phyloP scores from a whole-genome alignment of 1,140 invertebrate species.

The Listronotus oregonensis region DNA sequence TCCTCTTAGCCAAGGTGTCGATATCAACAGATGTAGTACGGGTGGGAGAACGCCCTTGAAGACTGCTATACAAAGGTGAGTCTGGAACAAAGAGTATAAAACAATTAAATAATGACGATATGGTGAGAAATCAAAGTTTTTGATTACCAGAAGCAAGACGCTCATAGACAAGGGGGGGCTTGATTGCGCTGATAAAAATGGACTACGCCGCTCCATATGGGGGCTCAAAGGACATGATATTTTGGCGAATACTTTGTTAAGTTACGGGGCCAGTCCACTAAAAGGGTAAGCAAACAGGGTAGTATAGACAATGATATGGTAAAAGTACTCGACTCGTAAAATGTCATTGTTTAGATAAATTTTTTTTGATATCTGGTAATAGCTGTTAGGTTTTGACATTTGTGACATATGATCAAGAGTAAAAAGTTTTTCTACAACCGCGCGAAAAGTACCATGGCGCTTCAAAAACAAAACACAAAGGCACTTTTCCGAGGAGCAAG shows the following conservation, averaged over 20 bases:
- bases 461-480: too few species aligned
- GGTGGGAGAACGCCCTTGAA: constrained; percentile 70
- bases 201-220: constrained; percentile 63
- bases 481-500: too few species aligned
- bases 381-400: too few species aligned
- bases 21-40: constrained; percentile 63
- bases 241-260: constrained; percentile 59
- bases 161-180: constrained; percentile 60
- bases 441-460: too few species aligned
- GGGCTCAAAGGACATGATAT: constrained; percentile 63
- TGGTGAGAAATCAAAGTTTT: not conserved
- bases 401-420: too few species aligned
- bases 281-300: constrained; percentile 42
- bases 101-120: too few species aligned
- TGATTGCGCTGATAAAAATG: constrained; percentile 60
- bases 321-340: too few species aligned
- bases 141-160: constrained; percentile 67
- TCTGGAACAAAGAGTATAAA: not conserved
- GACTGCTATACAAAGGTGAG: constrained; percentile 57
- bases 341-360: too few species aligned
- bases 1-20: constrained; percentile 62
- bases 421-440: too few species aligned
- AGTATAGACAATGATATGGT: too few species aligned
- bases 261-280: constrained; percentile 62
- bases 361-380: too few species aligned